Evolutionary conservation across 1,140 invertebrate genomes (phyloP).

Genomic region (Pseudomyrmex gracilis): DNA sequence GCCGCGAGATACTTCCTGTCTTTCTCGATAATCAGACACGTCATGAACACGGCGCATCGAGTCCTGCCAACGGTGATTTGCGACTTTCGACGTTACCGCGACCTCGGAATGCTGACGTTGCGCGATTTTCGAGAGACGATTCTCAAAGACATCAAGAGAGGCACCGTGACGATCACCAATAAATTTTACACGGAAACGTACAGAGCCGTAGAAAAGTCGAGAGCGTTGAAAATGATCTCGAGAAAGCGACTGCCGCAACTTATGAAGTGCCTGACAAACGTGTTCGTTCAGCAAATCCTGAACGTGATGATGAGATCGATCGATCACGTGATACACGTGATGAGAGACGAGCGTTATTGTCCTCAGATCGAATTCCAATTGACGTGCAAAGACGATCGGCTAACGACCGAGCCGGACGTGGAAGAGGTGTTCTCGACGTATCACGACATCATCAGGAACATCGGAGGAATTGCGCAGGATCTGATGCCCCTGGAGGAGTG

Average conservation of each 20-base stretch:
- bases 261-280: conserved; percentile 77
- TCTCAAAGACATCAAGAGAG: conserved; percentile 71
- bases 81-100: conserved; percentile 65
- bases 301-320: conserved; percentile 81
- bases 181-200: conserved; percentile 78
- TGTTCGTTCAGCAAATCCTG: conserved; percentile 81
- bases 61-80: conserved; percentile 74
- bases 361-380: conserved; percentile 80
- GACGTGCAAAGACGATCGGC: conserved; percentile 72
- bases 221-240: conserved; percentile 63
- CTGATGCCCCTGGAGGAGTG: conserved; percentile 81
- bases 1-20: conserved; percentile 79
- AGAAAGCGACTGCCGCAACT: conserved; percentile 63
- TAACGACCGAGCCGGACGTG: conserved; percentile 78
- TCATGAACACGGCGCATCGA: conserved; percentile 72
- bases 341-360: conserved; percentile 72
- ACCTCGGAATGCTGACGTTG: conserved; percentile 49
- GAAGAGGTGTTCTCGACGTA: conserved; percentile 76
- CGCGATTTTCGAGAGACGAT: conserved; percentile 67
- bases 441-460: conserved; percentile 77
- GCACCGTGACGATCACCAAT: conserved; percentile 70
- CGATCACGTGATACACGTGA: conserved; percentile 76
- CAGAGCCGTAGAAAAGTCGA: conserved; percentile 66
- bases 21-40: conserved; percentile 75
- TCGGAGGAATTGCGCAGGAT: conserved; percentile 78